Base-by-base conservation (phyloP, 2,113 vertebrate species). In the Oryzias celebensis region DNA sequence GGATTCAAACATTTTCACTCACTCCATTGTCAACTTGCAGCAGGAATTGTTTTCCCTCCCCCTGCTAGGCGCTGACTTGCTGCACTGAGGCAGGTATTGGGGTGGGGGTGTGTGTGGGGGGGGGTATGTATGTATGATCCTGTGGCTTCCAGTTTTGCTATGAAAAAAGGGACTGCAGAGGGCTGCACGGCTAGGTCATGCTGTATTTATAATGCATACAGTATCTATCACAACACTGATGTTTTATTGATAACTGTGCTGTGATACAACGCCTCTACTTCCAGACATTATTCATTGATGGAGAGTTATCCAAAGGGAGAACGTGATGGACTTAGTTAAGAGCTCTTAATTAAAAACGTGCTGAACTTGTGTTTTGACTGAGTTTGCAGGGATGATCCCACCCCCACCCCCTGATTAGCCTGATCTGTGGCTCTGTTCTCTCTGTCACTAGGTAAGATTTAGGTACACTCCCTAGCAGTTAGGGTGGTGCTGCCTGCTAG, bases 361-460 rank as follows among this genome's bases (percentile, higher is more conserved):
- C 69, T 61, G 54, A 64, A 78, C 69, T 70, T 70, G 65, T 58
- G 73, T 50, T 68, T 62, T 36, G 57, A 48, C 65, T 60, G 62
- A 79, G 81, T 85, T 77, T 58, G 67, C 65, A 73, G 64, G 55
- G 52, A 64, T 70, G 54, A 52, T 62, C 62, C 65, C 58, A 56
- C 54, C 22, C 58, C 24, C 60, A 28, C 16, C 20, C 16, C 4
- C 24, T 73, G 68, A 71, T 76, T 5, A 52, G 63, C 56, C 75
- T 58, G 56, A 43, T 79, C 22, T 63, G 73, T 53, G 66, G 48
- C 64, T 67, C 31, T 75, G 76, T 55, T 69, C 58, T 73, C 69
- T 49, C 84, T 89, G 82, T 89, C 87, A 85, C 85, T 89, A 85
- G 87, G 87, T 89, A 89, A 68, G 85, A 89, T 87, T 76, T 73